Conservation (phyloP, 2,797 vertebrate species). For the Scyliorhinus canicula region DNA sequence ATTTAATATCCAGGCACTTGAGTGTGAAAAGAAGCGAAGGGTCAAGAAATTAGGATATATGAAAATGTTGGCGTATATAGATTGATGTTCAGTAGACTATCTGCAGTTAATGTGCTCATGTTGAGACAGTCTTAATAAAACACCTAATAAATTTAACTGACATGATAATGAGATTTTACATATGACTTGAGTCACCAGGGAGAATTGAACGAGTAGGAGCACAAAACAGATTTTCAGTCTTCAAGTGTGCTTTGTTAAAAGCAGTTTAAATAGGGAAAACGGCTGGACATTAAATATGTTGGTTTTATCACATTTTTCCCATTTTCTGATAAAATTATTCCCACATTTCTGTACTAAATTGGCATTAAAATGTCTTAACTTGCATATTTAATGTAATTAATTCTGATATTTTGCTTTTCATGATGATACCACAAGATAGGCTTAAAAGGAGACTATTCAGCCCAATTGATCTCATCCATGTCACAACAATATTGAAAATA, state of each 20-base stretch:
- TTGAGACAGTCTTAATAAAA: constrained; percentile 26
- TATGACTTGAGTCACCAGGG: neutral
- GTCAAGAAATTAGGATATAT: neutral
- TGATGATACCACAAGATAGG: neutral
- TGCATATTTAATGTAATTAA: neutral
- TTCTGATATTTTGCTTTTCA: neutral
- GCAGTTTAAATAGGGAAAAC: neutral
- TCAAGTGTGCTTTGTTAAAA: neutral
- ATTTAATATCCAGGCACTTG: neutral
- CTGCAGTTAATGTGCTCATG: neutral
- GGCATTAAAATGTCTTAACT: neutral
- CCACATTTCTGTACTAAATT: neutral
- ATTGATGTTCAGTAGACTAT: neutral
- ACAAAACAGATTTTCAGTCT: neutral
- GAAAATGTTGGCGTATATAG: neutral
- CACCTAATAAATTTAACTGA: constrained; percentile 24
- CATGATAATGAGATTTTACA: constrained; percentile 28
- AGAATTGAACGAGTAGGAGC: neutral
- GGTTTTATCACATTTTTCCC: neutral
- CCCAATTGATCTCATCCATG: neutral
- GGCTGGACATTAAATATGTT: neutral
- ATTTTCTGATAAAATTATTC: neutral
- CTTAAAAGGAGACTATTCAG: neutral
- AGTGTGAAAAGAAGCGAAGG: neutral
- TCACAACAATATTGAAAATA: neutral